These are phyloP conservation scores for Drosophila insularis DNA, from an alignment of 1,140 invertebrate genomes.

Conservation along the genomic window DNA sequence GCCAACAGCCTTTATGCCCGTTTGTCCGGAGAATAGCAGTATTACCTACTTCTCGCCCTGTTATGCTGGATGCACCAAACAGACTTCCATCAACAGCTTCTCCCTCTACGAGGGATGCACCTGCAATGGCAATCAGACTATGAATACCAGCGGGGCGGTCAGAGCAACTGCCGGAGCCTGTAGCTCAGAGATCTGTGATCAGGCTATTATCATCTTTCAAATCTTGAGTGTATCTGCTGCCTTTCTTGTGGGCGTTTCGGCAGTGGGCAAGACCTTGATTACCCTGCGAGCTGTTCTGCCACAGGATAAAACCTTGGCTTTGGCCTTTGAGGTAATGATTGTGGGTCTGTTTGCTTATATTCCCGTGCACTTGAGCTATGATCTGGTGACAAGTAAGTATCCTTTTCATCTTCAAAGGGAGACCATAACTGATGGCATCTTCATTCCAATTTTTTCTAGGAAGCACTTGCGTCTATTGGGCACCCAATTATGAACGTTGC, in stretches of 20 bases:
- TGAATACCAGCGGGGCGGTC: conserved; percentile 26
- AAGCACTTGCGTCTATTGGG: conserved; percentile 79
- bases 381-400: conserved; percentile 83
- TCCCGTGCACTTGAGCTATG: conserved; percentile 84
- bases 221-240: conserved; percentile 81
- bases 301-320: conserved; percentile 85
- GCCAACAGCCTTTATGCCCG: conserved; percentile 85
- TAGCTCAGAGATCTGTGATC: conserved; percentile 83
- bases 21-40: conserved; percentile 85
- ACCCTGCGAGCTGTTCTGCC: conserved; percentile 83
- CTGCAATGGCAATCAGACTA: conserved; percentile 81
- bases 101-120: conserved; percentile 84
- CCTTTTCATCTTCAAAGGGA: no score
- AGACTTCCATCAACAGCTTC: conserved; percentile 77
- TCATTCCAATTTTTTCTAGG: conserved; percentile 41
- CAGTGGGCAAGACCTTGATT: conserved; percentile 85
- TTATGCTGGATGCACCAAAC: conserved; percentile 86
- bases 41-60: conserved; percentile 88
- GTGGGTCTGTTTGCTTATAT: conserved; percentile 84
- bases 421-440: background rate
- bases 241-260: conserved; percentile 82
- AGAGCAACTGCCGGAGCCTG: conserved; percentile 84
- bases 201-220: conserved; percentile 84
- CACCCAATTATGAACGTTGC: conserved; percentile 68
- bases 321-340: conserved; percentile 84